Percentiles rank a stretch among this genome's conserved stretches.
These are phyloP conservation scores for Pleuronectes platessa DNA, from an alignment of 2,113 vertebrate genomes.

Conservation along the genomic window DNA sequence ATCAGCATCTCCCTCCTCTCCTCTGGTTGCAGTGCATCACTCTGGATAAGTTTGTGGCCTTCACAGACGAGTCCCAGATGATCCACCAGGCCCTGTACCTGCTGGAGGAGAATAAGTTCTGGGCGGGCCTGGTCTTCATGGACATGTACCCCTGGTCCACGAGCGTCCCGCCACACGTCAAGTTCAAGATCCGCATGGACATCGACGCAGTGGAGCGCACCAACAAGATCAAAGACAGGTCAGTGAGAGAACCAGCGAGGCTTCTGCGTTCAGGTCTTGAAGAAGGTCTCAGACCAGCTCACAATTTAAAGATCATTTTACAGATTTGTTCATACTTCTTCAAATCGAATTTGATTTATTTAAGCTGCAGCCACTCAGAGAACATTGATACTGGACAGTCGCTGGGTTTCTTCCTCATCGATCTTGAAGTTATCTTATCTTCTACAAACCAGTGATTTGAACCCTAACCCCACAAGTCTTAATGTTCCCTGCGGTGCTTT, in stretches of 20 bases:
- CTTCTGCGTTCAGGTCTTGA: too few species aligned
- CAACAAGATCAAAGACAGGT: slow-evolving; percentile 98
- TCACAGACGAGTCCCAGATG: slow-evolving; percentile 88
- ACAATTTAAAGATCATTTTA: too few species aligned
- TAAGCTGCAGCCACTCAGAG: too few species aligned
- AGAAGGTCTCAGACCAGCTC: too few species aligned
- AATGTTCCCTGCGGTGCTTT: too few species aligned
- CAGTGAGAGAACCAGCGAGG: not conserved
- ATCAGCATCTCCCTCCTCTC: not conserved
- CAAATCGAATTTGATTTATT: too few species aligned
- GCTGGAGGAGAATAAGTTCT: slow-evolving; percentile 94
- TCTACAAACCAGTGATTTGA: too few species aligned
- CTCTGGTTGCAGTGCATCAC: slow-evolving; percentile 86
- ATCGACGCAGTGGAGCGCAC: slow-evolving; percentile 96
- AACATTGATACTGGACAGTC: too few species aligned
- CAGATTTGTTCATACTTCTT: too few species aligned
- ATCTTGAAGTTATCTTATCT: too few species aligned
- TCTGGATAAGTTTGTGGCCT: slow-evolving; percentile 95
- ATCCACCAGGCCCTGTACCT: slow-evolving; percentile 87
- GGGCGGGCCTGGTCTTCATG: slow-evolving; percentile 92
- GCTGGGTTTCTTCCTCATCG: too few species aligned
- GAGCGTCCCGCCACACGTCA: slow-evolving; percentile 86
- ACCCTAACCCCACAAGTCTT: too few species aligned
- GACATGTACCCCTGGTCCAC: slow-evolving; percentile 87
- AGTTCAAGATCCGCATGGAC: slow-evolving; percentile 98